Evolutionary conservation across 2,888 invertebrate genomes (phyloP), one percentile per base, ranked within the genome.

Genomic region (Subacronicta megacephala): DNA sequence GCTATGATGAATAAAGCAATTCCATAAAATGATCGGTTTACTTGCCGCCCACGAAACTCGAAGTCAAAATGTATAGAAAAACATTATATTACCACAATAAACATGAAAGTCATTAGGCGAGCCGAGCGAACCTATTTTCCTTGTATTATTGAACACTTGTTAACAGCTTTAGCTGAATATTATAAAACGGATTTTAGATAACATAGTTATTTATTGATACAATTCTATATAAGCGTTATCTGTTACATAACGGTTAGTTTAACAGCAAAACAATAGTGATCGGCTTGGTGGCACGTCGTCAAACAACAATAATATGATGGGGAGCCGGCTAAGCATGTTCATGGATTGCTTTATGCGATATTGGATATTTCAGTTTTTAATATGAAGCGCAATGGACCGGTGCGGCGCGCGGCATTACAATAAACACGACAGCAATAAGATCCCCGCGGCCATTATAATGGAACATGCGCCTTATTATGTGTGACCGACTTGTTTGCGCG

Each of bases 261-360:
- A 69, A 71, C 69, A 76, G 67, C 69, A 69, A 68, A 72, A 76
- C 77, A 73, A 78, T 67, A 57, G 68, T 53, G 57, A 57, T 46
- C 45, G 42, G 47, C 36, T 65, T 38, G 41, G 59, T 56, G 49
- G 66, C 53, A 38, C 35, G 23, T 47, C 40, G 49, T 56, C 31
- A 51, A 55, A 57, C 55, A 60, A 57, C 45, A 55, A 62, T 70
- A 62, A 49, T 47, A 45, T 37, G 58, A 60, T 52, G 52, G 43
- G 41, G n/a, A 23, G 18, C 29, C n/a, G 35, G 29, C 16, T 61
- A 7, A 9, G 37, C 31, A 33, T 33, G 40, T 41, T 40, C 26
- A 17, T 45, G 40, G 41, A 33, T 41, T 37, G 36, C 38, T 36
- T 38, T 53, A 38, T 44, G 20, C 17, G 36, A 16, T 57, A 60